These are phyloP conservation scores for Phoebastria nigripes DNA, from an alignment of 2,797 vertebrate genomes.

Conservation along the genomic window DNA sequence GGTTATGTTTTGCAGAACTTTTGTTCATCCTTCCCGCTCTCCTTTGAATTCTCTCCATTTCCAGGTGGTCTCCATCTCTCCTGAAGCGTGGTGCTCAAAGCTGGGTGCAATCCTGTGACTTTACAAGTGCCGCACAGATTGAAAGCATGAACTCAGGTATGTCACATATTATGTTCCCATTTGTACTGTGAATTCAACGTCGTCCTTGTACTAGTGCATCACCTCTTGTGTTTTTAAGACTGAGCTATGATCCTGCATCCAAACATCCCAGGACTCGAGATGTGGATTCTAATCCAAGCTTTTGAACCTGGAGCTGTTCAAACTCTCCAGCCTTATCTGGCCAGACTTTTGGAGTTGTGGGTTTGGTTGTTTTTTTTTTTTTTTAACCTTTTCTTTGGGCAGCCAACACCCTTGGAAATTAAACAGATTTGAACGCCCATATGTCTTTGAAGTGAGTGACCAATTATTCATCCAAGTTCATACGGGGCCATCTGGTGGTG, in stretches of 20 bases:
- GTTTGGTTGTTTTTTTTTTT: neutral
- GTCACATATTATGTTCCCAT: neutral
- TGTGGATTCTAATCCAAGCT: neutral
- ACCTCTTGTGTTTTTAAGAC: neutral
- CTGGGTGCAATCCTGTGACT: neutral
- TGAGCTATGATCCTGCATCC: neutral
- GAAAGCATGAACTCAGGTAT: neutral
- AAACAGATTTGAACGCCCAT: fast-evolving
- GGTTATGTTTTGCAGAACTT: neutral
- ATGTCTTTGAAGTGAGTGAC: neutral
- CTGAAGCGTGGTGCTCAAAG: neutral
- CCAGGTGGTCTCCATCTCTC: neutral
- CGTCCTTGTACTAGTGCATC: fast-evolving
- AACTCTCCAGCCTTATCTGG: neutral
- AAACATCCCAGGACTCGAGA: neutral
- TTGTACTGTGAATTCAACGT: neutral
- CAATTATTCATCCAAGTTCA: neutral
- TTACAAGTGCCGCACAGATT: neutral
- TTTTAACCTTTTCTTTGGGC: neutral
- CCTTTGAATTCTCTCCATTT: neutral
- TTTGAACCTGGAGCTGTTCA: neutral
- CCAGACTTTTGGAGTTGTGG: neutral
- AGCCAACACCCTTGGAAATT: neutral
- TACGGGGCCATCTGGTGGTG: slow-evolving; percentile 26
- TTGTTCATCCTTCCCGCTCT: neutral